phyloP scores from a whole-genome alignment of 1,140 invertebrate species.

The Monomorium pharaonis region DNA sequence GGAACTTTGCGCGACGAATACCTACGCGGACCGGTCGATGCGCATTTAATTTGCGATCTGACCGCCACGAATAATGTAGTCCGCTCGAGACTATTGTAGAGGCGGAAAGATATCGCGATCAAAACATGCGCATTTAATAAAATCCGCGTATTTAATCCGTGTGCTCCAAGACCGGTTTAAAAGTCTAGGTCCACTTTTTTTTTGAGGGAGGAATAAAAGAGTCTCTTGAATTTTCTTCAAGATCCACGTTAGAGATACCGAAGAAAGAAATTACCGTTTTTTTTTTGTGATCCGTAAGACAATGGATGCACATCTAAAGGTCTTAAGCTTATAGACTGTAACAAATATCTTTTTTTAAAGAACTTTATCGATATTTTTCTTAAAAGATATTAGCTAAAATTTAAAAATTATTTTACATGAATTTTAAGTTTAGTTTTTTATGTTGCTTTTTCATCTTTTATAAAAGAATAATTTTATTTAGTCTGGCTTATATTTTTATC shows the following conservation, averaged over 20 bases:
- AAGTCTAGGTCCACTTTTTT: not conserved
- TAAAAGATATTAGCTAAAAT: not conserved
- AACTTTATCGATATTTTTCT: not conserved
- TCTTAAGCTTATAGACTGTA: not conserved
- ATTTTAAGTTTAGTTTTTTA: not conserved
- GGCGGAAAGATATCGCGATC: slow-evolving; percentile 14
- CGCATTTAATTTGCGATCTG: slow-evolving; percentile 3
- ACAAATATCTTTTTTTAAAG: not conserved
- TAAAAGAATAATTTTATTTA: not conserved
- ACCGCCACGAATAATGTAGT: not conserved
- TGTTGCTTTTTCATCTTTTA: not conserved
- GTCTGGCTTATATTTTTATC: not conserved
- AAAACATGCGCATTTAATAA: not conserved
- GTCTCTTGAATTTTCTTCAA: slow-evolving; percentile 1
- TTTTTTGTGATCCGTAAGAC: slow-evolving; percentile 1
- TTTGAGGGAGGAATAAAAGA: not conserved
- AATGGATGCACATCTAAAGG: too few species aligned
- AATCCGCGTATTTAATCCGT: slow-evolving; percentile 25
- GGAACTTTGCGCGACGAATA: not conserved
- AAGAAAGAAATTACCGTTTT: not conserved
- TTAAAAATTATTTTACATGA: not conserved
- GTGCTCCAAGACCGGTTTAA: slow-evolving; percentile 3
- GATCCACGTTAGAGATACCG: slow-evolving; percentile 12
- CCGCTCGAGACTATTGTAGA: slow-evolving; percentile 2
- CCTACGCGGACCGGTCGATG: not conserved